Evolutionary conservation across 37 sponge, comb jelly and placozoan genomes (phyloP), one percentile per base, ranked within the genome.

Genomic region (Geodia barretti): DNA sequence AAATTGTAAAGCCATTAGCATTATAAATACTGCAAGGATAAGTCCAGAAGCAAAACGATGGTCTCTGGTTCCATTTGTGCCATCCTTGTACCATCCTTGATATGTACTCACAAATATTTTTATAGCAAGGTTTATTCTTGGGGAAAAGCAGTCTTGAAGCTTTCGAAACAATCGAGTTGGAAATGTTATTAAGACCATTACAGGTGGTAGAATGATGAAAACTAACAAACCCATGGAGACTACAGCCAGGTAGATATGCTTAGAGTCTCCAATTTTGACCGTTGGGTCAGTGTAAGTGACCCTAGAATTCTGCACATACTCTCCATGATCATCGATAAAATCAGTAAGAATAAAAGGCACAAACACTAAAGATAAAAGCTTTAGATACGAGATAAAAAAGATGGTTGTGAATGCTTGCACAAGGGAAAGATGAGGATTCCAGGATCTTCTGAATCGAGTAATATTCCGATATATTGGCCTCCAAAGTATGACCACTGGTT

Each of bases 51-150:
- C n/a, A n/a, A n/a, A n/a, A n/a, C n/a, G n/a, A n/a, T n/a, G n/a
- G n/a, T n/a, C n/a, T n/a, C n/a, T n/a, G n/a, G n/a, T n/a, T n/a
- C n/a, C n/a, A n/a, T n/a, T n/a, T n/a, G n/a, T n/a, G n/a, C 64
- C 64, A 62, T 62, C 64, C 8, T 62, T 62, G 64, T 62, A 62
- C 26, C 64, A 62, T 62, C 64, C 64, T 9, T 62, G 64, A 62
- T 29, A 62, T 5, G 64, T 28, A 3, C 28, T 28, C 3, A 62
- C 64, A 62, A 62, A 62, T 2, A 62, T 5, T 5, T 5, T 62
- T 3, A 62, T n/a, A 62, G 26, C 64, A n/a, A n/a, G n/a, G n/a
- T n/a, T n/a, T n/a, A n/a, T n/a, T n/a, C n/a, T n/a, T 2, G 64
- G 64, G 3, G 64, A 29, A 5, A n/a, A 62, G n/a, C n/a, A 3